Evolutionary conservation across 2,888 invertebrate genomes (phyloP).

Genomic region (Ceratothoa steindachneri): DNA sequence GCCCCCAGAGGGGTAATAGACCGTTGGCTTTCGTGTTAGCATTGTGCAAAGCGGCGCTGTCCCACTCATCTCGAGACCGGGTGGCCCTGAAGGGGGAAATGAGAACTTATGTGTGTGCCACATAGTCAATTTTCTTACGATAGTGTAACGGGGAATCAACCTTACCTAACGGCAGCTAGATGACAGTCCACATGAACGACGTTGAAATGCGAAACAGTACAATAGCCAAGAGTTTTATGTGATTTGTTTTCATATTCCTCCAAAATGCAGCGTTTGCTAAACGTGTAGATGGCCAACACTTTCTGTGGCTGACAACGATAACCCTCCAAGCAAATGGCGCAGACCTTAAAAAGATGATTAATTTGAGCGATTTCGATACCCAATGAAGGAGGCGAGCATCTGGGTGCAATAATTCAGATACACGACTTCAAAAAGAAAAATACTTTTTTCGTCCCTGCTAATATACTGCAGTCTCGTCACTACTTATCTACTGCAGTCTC

Average conservation of each 20-base stretch:
- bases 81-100: slow-evolving; percentile 50
- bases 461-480: no score
- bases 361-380: no score
- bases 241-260: slow-evolving; percentile 88
- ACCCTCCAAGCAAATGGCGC: slow-evolving; percentile 96
- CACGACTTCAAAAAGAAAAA: background rate
- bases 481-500: no score
- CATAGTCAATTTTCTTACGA: no score
- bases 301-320: slow-evolving; percentile 84
- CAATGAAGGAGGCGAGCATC: no score
- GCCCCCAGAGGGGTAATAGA: slow-evolving; percentile 91
- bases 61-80: slow-evolving; percentile 87
- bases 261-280: slow-evolving; percentile 87
- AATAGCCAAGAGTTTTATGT: slow-evolving; percentile 71
- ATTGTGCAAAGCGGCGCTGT: slow-evolving; percentile 94
- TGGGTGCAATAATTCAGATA: no score
- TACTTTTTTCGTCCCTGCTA: no score
- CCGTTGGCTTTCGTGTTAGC: slow-evolving; percentile 98
- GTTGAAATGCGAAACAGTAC: slow-evolving; percentile 96
- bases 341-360: slow-evolving; percentile 53
- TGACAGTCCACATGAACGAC: slow-evolving; percentile 98
- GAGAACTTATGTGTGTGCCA: background rate
- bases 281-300: slow-evolving; percentile 93
- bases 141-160: no score
- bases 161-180: slow-evolving; percentile 84